Conservation (phyloP, 2,888 invertebrate genomes). For the Lasius platythorax region DNA sequence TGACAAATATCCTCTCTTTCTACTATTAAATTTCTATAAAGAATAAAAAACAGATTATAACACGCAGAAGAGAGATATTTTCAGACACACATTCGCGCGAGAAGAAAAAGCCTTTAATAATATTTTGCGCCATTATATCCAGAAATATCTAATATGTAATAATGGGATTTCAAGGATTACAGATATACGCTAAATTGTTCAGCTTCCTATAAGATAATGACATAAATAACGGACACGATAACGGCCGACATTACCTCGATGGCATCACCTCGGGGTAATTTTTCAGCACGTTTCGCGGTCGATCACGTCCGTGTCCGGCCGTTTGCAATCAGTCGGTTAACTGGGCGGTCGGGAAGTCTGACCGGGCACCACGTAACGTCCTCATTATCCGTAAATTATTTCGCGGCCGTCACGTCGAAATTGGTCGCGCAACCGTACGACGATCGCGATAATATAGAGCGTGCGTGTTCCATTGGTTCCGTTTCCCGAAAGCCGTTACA, state of each 20-base stretch:
- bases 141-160: neutral
- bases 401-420: slow-evolving; percentile 76
- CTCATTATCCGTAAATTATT: slow-evolving; percentile 80
- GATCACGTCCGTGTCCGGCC: slow-evolving; percentile 68
- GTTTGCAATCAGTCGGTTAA: slow-evolving; percentile 70
- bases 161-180: neutral
- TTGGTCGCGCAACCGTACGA: slow-evolving; percentile 70
- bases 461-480: slow-evolving; percentile 69
- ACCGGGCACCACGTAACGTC: slow-evolving; percentile 68
- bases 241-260: neutral
- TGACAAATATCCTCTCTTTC: slow-evolving; percentile 7
- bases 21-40: slow-evolving; percentile 19
- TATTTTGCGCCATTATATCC: neutral
- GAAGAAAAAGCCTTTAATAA: neutral
- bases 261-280: slow-evolving; percentile 57
- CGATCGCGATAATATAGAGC: slow-evolving; percentile 72
- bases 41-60: slow-evolving; percentile 4
- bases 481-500: slow-evolving; percentile 51
- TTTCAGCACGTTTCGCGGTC: slow-evolving; percentile 69
- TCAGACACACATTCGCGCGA: neutral
- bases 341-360: slow-evolving; percentile 63
- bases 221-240: neutral
- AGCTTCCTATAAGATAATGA: neutral
- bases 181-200: neutral
- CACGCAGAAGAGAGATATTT: neutral